Evolutionary conservation across 35 echinoderm and acorn worm genomes (phyloP).

Genomic region (Hemicentrotus pulcherrimus): DNA sequence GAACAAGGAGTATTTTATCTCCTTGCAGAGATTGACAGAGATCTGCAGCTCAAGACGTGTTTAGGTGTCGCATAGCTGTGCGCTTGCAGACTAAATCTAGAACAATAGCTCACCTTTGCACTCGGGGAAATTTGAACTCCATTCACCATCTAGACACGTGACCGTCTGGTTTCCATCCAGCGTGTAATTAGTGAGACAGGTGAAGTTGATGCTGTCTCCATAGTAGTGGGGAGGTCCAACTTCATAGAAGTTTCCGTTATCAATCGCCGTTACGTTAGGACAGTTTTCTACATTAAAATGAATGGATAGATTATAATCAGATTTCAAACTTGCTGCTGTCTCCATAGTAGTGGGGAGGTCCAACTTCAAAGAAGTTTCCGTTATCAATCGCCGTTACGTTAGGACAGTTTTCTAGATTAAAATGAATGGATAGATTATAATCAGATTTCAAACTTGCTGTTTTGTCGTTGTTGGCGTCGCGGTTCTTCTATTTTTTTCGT

Average conservation of each 20-base stretch:
- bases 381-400: background rate
- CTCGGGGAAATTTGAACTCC: background rate
- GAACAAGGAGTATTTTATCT: too few relatives aligned
- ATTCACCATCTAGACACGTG: conserved; percentile 32
- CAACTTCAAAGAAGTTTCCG: background rate
- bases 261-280: background rate
- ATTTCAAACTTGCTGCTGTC: background rate
- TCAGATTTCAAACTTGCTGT: too few relatives aligned
- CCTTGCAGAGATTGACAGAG: too few relatives aligned
- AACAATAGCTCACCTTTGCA: conserved; percentile 31
- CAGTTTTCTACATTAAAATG: background rate
- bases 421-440: too few relatives aligned
- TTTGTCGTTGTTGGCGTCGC: too few relatives aligned
- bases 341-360: conserved; percentile 25
- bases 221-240: conserved; percentile 22
- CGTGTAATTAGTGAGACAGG: conserved; percentile 33
- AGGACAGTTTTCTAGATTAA: background rate
- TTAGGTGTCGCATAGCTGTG: too few relatives aligned
- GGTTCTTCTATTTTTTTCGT: too few relatives aligned
- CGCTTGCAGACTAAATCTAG: too few relatives aligned
- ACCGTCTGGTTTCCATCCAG: background rate
- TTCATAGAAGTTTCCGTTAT: background rate
- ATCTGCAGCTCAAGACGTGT: too few relatives aligned
- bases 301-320: too few relatives aligned
- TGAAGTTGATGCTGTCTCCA: conserved; percentile 1